Conservation (phyloP, 2,113 vertebrate genomes). For the Laterallus jamaicensis region DNA sequence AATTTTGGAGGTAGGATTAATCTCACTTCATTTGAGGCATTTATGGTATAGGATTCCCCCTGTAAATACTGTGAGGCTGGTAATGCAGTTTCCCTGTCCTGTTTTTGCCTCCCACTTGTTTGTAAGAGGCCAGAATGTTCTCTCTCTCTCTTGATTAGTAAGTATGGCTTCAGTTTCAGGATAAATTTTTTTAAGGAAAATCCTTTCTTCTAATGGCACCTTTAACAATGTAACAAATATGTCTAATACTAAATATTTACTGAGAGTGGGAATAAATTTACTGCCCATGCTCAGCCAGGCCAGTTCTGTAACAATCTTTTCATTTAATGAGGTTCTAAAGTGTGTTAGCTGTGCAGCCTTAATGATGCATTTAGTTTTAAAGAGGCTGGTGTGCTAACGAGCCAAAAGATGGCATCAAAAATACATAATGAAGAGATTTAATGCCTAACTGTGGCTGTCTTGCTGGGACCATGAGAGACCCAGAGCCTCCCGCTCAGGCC, state of each 20-base stretch:
- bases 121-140: not conserved
- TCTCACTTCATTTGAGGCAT: not conserved
- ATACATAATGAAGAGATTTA: not conserved
- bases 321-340: constrained; percentile 12
- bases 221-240: not conserved
- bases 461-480: not conserved
- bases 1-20: not conserved
- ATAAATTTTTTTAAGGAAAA: not conserved
- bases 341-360: not conserved
- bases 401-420: not conserved
- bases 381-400: not conserved
- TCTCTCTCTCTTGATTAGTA: not conserved
- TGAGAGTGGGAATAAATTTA: not conserved
- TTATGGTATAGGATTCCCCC: not conserved
- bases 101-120: not conserved
- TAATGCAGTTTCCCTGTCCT: not conserved
- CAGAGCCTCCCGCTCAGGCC: not conserved
- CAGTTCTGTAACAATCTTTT: not conserved
- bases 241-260: not conserved
- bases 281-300: not conserved
- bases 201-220: not conserved
- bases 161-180: not conserved
- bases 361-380: not conserved
- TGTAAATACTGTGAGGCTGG: not conserved
- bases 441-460: not conserved